Conservation (phyloP, 2,888 invertebrate genomes). For the Dugesia japonica region DNA sequence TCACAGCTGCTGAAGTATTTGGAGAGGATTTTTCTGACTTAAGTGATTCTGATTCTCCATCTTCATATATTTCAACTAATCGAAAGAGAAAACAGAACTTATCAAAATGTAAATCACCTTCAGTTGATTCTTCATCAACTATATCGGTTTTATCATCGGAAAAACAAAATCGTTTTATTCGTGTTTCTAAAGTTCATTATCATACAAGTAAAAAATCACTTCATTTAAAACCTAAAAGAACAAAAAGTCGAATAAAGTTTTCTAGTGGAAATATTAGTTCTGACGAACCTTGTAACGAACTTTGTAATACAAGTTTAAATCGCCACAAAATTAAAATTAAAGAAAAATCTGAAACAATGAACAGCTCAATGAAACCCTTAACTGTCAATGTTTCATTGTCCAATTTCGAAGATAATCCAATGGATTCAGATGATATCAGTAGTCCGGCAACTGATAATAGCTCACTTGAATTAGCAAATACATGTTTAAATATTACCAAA, state of each 20-base stretch:
- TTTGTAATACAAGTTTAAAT: neutral
- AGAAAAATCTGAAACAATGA: neutral
- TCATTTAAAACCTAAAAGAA: neutral
- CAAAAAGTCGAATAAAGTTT: constrained; percentile 5
- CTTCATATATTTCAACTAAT: neutral
- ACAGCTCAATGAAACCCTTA: neutral
- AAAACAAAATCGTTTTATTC: constrained; percentile 16
- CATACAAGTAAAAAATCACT: neutral
- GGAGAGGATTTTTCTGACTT: constrained; percentile 8
- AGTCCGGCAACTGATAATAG: constrained; percentile 5
- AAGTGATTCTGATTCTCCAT: neutral
- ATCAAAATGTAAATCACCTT: neutral
- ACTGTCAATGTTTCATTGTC: constrained; percentile 12
- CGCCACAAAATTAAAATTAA: neutral
- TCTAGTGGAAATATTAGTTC: neutral
- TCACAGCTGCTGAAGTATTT: constrained; percentile 1
- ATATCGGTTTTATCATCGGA: constrained; percentile 4
- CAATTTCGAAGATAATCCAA: constrained; percentile 1
- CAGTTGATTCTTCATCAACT: constrained; percentile 13
- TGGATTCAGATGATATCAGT: neutral
- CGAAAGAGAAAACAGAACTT: neutral
- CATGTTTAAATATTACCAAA: neutral
- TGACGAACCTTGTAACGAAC: neutral
- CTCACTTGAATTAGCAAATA: neutral
- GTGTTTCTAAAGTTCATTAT: neutral